Conservation (phyloP, 1,140 invertebrate species). For the Aphidius ervi region DNA sequence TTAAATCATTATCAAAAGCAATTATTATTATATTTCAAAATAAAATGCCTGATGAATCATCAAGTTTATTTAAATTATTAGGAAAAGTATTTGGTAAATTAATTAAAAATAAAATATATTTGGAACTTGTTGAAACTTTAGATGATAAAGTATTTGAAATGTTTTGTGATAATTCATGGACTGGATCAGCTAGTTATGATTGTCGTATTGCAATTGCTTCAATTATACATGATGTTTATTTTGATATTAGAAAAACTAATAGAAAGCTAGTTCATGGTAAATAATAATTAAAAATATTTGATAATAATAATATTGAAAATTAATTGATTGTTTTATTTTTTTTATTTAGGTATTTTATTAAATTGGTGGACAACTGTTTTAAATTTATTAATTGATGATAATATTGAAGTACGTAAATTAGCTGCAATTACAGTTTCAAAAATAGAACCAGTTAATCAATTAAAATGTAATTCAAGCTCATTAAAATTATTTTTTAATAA, state of each 20-base stretch:
- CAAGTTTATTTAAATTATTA: constrained; percentile 35
- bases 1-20: not conserved
- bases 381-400: constrained; percentile 40
- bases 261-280: constrained; percentile 3
- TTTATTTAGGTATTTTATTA: constrained; percentile 23
- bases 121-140: not conserved
- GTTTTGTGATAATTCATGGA: constrained; percentile 35
- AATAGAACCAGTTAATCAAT: constrained; percentile 21
- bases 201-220: constrained; percentile 33
- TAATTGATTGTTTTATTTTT: constrained; percentile 4
- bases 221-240: constrained; percentile 31
- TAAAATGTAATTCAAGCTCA: constrained; percentile 24
- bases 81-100: constrained; percentile 33
- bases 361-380: constrained; percentile 44
- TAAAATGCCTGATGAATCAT: constrained; percentile 27
- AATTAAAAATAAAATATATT: constrained; percentile 23
- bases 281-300: not conserved
- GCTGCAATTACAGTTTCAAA: constrained; percentile 26
- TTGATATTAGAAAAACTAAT: constrained; percentile 12
- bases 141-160: constrained; percentile 28
- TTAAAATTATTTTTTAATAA: constrained; percentile 32
- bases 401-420: constrained; percentile 29
- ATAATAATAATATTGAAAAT: not conserved
- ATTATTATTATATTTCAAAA: constrained; percentile 6
- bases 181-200: constrained; percentile 28